Base-by-base conservation (phyloP, 2,888 invertebrate genomes). In the Gandaritis pyraliata region DNA sequence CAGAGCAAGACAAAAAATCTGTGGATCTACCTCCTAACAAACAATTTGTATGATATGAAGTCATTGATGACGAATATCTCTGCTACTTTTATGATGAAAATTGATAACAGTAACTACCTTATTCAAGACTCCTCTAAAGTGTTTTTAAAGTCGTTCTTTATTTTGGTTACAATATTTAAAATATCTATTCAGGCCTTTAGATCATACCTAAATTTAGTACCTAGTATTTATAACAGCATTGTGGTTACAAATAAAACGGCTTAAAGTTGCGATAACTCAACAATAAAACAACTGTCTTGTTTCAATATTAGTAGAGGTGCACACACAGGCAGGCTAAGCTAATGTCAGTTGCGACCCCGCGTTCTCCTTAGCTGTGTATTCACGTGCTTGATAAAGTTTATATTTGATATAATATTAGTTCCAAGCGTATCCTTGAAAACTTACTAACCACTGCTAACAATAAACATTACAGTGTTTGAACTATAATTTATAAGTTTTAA, bases 261-360 rank as follows among this genome's bases (percentile, higher is more conserved):
- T 59, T 55, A 50, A 43, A 10, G 58, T 57, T 48, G 49, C 45
- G 65, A 64, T 65, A 63, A 54, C 46, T 51, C 43, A 51, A 55
- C 33, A 39, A 48, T 43, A 48, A 56, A 43, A 48, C 62, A 61
- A 52, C 43, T 38, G 47, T 23, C 39, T 29, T 57, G 48, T 61
- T 53, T 56, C 48, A 63, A 63, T 65, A 65, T 63, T 54, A 50
- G 38, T 52, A 50, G 16, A 39, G 11, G 51, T n/a, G n/a, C n/a
- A n/a, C n/a, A n/a, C 43, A 50, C 13, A 15, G 11, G 7, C n/a
- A 16, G 41, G 12, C 39, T 10, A 49, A 39, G 12, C 39, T 10
- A 49, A 39, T 30, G 41, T 53, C 51, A 51, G 15, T 36, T 11
- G 5, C 23, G 12, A 7, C 18, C 43, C n/a, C n/a, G n/a, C n/a